Base-by-base conservation (phyloP, 1,140 invertebrate species). In the Drosophila parabipectinata region DNA sequence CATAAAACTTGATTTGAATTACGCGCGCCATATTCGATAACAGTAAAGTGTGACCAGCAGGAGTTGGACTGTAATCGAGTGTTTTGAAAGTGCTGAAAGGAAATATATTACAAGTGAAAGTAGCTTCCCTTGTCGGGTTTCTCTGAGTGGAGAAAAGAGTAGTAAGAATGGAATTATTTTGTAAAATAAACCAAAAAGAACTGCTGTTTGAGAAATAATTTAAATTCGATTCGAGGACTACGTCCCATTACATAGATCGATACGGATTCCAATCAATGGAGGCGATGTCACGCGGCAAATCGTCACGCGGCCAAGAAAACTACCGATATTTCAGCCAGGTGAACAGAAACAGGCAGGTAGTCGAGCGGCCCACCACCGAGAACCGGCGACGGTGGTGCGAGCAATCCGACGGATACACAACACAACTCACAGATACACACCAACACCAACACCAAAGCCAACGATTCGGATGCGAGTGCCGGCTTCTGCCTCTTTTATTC, bases 261-360 rank as follows among this genome's bases (percentile, higher is more conserved):
- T 83, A 83, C 72, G 72, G 64, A 83, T 84, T 84, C 71, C 77
- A 84, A 84, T 85, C 77, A 80, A 72, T 61, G 73, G 72, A 55
- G 53, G 37, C 57, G 57, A 59, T 67, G 66, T 69, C 66, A 69
- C 81, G 82, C 80, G 80, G 80, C 72, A 83, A 37, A 85, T 82
- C 79, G 79, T 83, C 79, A 82, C 79, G 80, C 75, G 79, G 80
- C 80, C 81, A 80, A 68, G 74, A 83, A 87, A 87, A 87, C 83
- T 91, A 91, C 90, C 90, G 90, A 91, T 91, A 91, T 91, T 91
- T 91, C 44, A 51, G 87, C 57, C 58, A 54, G 71, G 71, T 44
- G 34, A 28, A 21, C 71, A 73, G 37, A 63, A 73, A n/a, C 6
- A 14, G 12, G 1, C 2, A 68, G 69, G 14, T 1, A 14, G 18